Conservation (phyloP, 2,797 vertebrate species). For the Pseudochirops cupreus region DNA sequence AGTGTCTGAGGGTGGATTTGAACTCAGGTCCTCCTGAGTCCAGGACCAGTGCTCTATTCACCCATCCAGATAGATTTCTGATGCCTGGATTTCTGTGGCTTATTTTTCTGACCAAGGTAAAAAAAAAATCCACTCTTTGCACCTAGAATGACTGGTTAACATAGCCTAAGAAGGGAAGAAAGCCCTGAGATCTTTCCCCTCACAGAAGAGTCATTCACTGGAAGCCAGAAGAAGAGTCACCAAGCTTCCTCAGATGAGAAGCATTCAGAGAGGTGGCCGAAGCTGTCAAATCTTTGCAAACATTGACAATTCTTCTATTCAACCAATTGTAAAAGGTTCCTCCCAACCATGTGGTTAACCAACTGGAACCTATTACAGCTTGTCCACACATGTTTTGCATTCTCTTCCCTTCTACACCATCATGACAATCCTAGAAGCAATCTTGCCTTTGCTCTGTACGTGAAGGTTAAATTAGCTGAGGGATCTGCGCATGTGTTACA, state of each 20-base stretch:
- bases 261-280: not conserved
- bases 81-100: not conserved
- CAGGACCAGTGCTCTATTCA: too few species aligned
- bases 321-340: not conserved
- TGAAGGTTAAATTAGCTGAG: not conserved
- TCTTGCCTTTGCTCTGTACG: not conserved
- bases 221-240: not conserved
- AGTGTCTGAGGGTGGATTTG: too few species aligned
- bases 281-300: not conserved
- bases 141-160: not conserved
- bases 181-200: not conserved
- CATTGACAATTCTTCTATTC: not conserved
- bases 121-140: not conserved
- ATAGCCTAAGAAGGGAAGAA: not conserved
- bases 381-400: not conserved
- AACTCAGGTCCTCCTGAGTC: too few species aligned
- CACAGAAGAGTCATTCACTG: not conserved
- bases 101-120: not conserved
- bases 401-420: not conserved
- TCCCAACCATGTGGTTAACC: not conserved
- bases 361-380: not conserved
- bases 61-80: not conserved
- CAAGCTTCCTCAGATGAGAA: not conserved
- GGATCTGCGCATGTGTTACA: not conserved
- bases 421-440: not conserved